Evolutionary conservation across 2,888 invertebrate genomes (phyloP), one percentile per base, ranked within the genome.

Genomic region (Linnaemya tessellans): DNA sequence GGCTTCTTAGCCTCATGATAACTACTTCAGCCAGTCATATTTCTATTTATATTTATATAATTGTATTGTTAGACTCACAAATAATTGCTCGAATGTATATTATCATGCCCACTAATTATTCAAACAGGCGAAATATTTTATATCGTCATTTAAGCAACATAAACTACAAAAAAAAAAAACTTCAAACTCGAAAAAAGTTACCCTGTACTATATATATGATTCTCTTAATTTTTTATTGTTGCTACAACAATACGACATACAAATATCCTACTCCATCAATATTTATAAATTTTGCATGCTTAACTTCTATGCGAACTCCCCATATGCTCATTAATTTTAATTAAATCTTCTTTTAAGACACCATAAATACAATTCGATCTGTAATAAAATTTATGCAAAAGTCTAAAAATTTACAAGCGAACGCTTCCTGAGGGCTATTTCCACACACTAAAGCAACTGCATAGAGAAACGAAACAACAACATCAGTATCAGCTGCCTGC

Each of bases 281-380:
- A 58, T 62, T 54, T 20, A 10, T 20, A 51, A 51, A 13, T 25
- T 58, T 49, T 58, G 30, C 20, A 51, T 60, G 13, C 13, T n/a
- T 22, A 9, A 51, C 20, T 41, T 41, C 20, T 62, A 13, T 49
- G 13, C 38, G 62, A 71, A 79, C 64, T 79, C 65, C 68, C 74
- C 62, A 15, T 60, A 74, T 65, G 41, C 74, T 41, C 82, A 81
- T 85, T 85, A 81, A 85, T 85, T 82, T 85, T 85, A 81, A 85
- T 85, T 85, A 85, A 79, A 73, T 68, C 54, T 46, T 71, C 49
- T 62, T 79, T 67, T 60, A 77, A 73, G 73, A 68, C 38, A 60
- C 15, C 73, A 68, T 60, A 79, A 65, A 65, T 51, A 77, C 49
- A 60, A 51, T 49, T 71, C 49, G 20, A 77, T 71, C 56, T 49